Evolutionary conservation across 2,888 invertebrate species (phyloP), one percentile per base, ranked within the genome.

Genomic region (Carabus problematicus): DNA sequence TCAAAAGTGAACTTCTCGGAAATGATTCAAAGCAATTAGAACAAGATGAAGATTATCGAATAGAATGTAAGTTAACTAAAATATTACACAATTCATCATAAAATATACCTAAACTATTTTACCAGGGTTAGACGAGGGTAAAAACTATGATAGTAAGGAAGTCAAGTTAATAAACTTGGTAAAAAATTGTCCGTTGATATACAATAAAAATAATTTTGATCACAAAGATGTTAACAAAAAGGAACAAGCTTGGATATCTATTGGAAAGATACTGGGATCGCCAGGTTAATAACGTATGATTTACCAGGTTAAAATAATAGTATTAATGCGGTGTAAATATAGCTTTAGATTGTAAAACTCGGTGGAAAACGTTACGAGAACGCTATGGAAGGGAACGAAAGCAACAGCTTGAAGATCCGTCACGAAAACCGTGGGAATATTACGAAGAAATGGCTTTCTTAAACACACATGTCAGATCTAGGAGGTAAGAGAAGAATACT

Each of bases 341-440:
- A 12, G 76, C 75, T 1, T 64, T 71, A 45, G 80, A 80, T 39
- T 76, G 76, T 29, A 75, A 79, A 9, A 76, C 79, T n/a, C 75
- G 81, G 1, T 83, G 83, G 82, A 81, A 80, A 0, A 80, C 79
- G 1, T 71, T 83, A 8, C 75, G 83, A 1, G 83, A 83, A 72
- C 78, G 81, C 8, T 83, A 82, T 71, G 79, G 80, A 0, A 76
- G 82, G 1, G 83, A 83, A 68, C 73, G 82, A 0, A 80, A 81
- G 58, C 77, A 77, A 16, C 60, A 58, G 9, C 61, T 68, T 3
- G 61, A 70, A 18, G 70, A 70, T 11, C 62, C 64, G 9, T 64
- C 70, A 29, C 71, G 60, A 49, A 73, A 71, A 16, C 71, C 70
- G 18, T 76, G 76, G 76, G 70, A 72, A 47, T 73, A 72, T 49